Conservation (phyloP, 1,140 invertebrate species). For the Wasmannia auropunctata region DNA sequence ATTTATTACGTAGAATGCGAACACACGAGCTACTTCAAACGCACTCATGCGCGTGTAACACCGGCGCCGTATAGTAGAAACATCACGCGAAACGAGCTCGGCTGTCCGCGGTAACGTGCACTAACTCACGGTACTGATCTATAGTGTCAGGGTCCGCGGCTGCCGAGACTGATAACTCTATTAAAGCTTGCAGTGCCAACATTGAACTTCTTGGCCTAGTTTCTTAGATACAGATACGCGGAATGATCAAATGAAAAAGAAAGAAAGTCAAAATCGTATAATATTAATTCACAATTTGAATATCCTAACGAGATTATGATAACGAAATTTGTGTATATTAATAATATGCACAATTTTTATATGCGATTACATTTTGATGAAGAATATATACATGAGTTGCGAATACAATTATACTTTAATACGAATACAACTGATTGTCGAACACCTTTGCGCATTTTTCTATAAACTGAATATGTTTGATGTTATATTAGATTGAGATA, state of each 20-base stretch:
- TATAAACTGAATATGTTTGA: neutral
- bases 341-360: too few relatives aligned
- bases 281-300: neutral
- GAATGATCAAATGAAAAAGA: neutral
- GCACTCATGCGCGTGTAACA: slow-evolving; percentile 26
- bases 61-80: slow-evolving; percentile 42
- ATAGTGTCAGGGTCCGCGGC: slow-evolving; percentile 61
- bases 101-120: slow-evolving; percentile 63
- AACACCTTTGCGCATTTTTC: neutral
- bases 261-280: neutral
- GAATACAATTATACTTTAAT: neutral
- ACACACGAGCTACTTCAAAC: neutral
- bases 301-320: neutral
- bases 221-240: slow-evolving; percentile 15
- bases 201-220: slow-evolving; percentile 68
- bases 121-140: slow-evolving; percentile 65
- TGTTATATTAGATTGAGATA: neutral
- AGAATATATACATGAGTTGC: neutral
- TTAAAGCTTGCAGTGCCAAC: slow-evolving; percentile 60
- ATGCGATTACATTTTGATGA: neutral
- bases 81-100: slow-evolving; percentile 66
- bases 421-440: neutral
- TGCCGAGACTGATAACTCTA: slow-evolving; percentile 65
- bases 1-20: neutral
- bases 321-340: neutral